Conservation (phyloP, 2,797 vertebrate genomes). For the Cuniculus paca region DNA sequence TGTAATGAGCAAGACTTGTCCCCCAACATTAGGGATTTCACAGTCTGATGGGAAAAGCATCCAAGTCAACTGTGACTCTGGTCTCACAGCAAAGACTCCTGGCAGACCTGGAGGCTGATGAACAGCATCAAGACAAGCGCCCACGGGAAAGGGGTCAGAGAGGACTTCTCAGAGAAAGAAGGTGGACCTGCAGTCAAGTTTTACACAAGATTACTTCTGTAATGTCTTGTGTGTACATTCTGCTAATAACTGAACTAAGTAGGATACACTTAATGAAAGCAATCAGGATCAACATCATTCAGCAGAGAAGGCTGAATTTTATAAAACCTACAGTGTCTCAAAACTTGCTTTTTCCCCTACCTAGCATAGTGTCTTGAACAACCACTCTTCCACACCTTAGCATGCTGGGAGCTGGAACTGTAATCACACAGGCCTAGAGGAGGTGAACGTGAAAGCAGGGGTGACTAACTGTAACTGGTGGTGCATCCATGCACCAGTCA, state of each 20-base stretch:
- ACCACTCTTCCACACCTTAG: neutral
- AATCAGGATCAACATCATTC: neutral
- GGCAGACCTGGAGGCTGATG: neutral
- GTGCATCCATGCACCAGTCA: neutral
- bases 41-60: neutral
- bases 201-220: neutral
- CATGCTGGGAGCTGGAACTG: neutral
- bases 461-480: no score
- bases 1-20: neutral
- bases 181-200: neutral
- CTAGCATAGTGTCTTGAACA: no score
- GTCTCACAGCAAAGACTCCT: neutral
- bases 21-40: neutral
- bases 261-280: neutral
- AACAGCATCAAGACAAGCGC: neutral
- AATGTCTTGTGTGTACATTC: neutral
- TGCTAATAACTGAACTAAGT: neutral
- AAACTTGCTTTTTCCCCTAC: neutral
- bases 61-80: neutral
- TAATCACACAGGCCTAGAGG: neutral
- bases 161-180: neutral
- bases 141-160: neutral
- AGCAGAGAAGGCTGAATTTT: neutral
- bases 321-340: neutral
- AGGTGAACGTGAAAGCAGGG: neutral